Evolutionary conservation across 1,140 invertebrate genomes (phyloP).

Genomic region (Nephila pilipes): DNA sequence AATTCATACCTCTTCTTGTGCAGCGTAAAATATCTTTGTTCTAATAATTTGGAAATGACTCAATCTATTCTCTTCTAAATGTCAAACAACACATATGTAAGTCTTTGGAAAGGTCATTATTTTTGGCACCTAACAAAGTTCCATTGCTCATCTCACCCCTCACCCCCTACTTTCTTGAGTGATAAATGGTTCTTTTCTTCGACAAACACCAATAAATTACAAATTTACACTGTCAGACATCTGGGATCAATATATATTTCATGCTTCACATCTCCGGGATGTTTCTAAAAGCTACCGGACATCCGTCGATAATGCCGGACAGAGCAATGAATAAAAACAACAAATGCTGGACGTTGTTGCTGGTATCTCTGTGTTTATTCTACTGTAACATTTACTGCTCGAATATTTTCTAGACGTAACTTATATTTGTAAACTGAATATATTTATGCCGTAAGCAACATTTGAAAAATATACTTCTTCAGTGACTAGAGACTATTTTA

Average conservation of each 20-base stretch:
- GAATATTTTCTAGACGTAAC: too few relatives aligned
- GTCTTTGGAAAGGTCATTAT: slow-evolving; percentile 22
- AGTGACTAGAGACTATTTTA: too few relatives aligned
- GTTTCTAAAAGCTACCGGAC: too few relatives aligned
- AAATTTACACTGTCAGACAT: slow-evolving; percentile 11
- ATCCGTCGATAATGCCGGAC: too few relatives aligned
- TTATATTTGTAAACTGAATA: too few relatives aligned
- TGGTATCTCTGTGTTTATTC: too few relatives aligned
- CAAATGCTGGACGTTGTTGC: too few relatives aligned
- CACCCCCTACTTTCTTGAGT: background rate
- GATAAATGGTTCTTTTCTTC: slow-evolving; percentile 22
- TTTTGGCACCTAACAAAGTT: background rate
- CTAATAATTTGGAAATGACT: background rate
- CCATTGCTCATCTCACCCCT: background rate
- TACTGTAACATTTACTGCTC: too few relatives aligned
- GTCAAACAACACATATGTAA: background rate
- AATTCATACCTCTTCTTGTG: too few relatives aligned
- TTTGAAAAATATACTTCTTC: too few relatives aligned
- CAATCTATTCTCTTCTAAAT: background rate
- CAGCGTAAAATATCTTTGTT: background rate
- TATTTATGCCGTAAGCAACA: too few relatives aligned
- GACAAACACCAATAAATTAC: slow-evolving; percentile 34
- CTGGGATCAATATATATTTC: slow-evolving; percentile 41
- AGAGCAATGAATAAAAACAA: too few relatives aligned
- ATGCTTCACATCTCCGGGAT: background rate